Percentiles rank a stretch among this genome's conserved stretches.
phyloP scores from a whole-genome alignment of 2,113 vertebrate genomes.

The Nothobranchius kuhntae region DNA sequence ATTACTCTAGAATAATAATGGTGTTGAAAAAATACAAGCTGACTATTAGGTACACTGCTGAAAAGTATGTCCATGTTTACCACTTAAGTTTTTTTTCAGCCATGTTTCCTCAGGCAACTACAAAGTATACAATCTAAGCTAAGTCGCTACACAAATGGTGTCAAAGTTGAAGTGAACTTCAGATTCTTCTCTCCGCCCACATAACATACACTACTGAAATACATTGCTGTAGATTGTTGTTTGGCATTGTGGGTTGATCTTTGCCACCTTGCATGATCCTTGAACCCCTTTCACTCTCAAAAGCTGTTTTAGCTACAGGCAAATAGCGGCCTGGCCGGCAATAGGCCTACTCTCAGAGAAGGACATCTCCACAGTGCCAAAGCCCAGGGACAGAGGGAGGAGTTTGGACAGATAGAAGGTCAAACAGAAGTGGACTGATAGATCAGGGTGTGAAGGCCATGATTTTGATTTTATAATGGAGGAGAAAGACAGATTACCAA shows the following conservation, averaged over 20 bases:
- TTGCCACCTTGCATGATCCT: constrained; percentile 45
- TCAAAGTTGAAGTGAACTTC: constrained; percentile 10
- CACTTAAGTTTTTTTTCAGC: constrained; percentile 6
- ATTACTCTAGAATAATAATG: constrained; percentile 60
- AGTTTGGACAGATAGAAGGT: constrained; percentile 53
- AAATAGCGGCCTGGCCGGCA: constrained; percentile 60
- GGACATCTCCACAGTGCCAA: constrained; percentile 47
- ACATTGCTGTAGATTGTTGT: constrained; percentile 40
- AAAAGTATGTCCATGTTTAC: constrained; percentile 23
- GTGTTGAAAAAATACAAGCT: constrained; percentile 24
- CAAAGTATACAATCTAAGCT: constrained; percentile 18
- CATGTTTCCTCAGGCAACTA: constrained; percentile 7
- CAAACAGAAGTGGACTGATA: constrained; percentile 39
- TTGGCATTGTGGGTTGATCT: constrained; percentile 35
- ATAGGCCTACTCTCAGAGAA: constrained; percentile 57
- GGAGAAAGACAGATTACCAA: constrained; percentile 15
- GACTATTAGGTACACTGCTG: constrained; percentile 28
- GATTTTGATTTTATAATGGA: constrained; percentile 29
- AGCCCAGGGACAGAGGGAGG: constrained; percentile 40
- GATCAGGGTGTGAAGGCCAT: constrained; percentile 29
- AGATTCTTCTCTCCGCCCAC: constrained; percentile 10
- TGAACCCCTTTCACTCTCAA: constrained; percentile 30
- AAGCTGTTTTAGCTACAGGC: constrained; percentile 47
- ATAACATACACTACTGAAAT: constrained; percentile 16
- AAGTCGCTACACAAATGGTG: neutral